Conservation (phyloP, 2,113 vertebrate species). For the Tapirus terrestris region DNA sequence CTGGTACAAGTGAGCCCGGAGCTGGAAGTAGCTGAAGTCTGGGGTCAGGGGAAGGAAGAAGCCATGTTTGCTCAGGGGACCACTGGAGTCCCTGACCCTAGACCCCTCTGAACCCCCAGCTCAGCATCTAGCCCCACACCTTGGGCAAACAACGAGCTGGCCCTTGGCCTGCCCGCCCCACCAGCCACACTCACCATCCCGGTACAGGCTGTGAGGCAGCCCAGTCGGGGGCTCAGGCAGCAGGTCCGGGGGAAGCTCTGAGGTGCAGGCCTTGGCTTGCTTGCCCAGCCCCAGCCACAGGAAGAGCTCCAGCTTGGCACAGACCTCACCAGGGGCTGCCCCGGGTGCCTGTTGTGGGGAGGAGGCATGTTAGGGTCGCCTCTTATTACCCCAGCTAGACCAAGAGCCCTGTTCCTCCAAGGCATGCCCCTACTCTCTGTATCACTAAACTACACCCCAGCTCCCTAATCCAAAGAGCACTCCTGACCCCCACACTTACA, state of each 20-base stretch:
- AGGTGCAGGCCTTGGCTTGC: constrained; percentile 90
- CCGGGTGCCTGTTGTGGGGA: constrained; percentile 85
- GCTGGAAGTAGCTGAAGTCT: constrained; percentile 95
- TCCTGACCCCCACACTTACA: background rate
- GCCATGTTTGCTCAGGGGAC: background rate
- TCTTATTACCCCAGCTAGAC: background rate
- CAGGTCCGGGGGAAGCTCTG: constrained; percentile 91
- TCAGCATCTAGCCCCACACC: background rate
- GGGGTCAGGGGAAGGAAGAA: background rate
- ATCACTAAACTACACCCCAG: background rate
- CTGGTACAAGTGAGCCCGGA: constrained; percentile 95
- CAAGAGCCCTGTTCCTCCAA: background rate
- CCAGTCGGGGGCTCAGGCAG: constrained; percentile 64
- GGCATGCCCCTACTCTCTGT: background rate
- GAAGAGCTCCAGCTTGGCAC: constrained; percentile 95
- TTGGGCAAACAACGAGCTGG: background rate
- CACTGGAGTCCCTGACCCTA: background rate
- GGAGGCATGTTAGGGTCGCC: background rate
- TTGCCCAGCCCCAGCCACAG: constrained; percentile 95
- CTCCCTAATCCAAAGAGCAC: background rate
- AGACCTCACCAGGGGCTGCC: constrained; percentile 89
- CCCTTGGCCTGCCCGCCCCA: too few species aligned
- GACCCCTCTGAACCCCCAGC: background rate
- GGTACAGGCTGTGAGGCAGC: constrained; percentile 66
- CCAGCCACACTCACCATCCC: constrained; percentile 88